Evolutionary conservation across 2,797 vertebrate genomes (phyloP).

Genomic region (Eulemur albifrons): DNA sequence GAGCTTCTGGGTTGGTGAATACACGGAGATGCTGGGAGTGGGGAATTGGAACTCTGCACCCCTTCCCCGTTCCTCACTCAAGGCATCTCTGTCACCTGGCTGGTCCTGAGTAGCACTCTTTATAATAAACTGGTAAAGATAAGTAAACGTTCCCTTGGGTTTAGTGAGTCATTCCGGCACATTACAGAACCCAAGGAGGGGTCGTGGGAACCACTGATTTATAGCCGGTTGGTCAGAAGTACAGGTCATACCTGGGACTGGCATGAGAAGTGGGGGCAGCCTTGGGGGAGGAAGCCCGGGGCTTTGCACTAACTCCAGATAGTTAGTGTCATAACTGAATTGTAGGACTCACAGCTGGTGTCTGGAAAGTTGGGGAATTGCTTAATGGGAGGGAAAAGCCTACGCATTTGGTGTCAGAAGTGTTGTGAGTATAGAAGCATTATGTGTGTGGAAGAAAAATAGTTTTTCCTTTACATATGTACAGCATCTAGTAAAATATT

Average conservation of each 20-base stretch:
- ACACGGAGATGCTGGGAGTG: background rate
- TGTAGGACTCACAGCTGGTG: background rate
- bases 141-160: background rate
- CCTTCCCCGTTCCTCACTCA: background rate
- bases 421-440: background rate
- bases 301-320: background rate
- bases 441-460: background rate
- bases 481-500: background rate
- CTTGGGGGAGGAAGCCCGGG: background rate
- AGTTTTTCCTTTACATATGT: background rate
- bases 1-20: background rate
- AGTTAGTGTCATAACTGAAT: background rate
- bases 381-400: background rate
- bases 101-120: background rate
- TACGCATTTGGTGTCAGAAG: background rate
- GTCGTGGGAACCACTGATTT: background rate
- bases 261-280: background rate
- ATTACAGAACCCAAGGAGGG: background rate
- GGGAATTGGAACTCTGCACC: background rate
- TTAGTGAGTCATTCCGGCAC: background rate
- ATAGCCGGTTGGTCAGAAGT: background rate
- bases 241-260: background rate
- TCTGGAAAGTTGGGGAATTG: background rate
- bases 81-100: background rate
- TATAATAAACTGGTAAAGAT: background rate